A percentile compares a stretch with the other conserved stretches of the same genome.
Evolutionary conservation across 2,797 vertebrate genomes (phyloP).

Genomic region (Acrocephalus scirpaceus): DNA sequence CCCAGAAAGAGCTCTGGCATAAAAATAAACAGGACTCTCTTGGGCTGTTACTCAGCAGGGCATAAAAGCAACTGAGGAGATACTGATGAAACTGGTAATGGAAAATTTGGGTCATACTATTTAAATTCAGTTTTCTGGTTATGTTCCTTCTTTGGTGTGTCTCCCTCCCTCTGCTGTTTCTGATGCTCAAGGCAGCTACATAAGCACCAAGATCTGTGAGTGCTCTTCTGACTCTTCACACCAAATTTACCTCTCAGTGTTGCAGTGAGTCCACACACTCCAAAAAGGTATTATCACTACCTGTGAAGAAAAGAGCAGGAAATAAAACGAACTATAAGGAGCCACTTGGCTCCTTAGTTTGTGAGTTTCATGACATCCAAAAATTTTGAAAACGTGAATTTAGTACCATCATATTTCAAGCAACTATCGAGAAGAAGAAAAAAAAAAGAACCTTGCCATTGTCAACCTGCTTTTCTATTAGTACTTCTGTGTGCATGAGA

Average conservation of each 20-base stretch:
- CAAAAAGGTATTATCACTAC: not conserved
- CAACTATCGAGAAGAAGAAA: not conserved
- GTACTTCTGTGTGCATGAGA: not conserved
- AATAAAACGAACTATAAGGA: not conserved
- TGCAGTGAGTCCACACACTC: not conserved
- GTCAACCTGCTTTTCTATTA: not conserved
- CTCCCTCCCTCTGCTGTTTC: not conserved
- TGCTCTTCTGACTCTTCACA: not conserved
- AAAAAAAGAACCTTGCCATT: not conserved
- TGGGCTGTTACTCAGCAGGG: not conserved
- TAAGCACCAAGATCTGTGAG: not conserved
- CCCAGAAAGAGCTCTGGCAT: not conserved
- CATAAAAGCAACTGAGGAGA: conserved; percentile 4
- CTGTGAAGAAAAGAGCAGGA: not conserved
- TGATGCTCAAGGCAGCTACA: not conserved
- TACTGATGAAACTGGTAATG: conserved; percentile 19
- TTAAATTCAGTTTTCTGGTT: conserved; percentile 19
- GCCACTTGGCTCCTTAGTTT: not conserved
- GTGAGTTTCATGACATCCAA: not conserved
- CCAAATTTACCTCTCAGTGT: not conserved
- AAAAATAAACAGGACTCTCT: conserved; percentile 19
- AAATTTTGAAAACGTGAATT: not conserved
- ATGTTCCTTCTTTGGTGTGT: conserved; percentile 3
- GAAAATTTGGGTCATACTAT: conserved; percentile 41
- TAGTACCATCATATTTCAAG: not conserved